Conservation (phyloP, 2,888 invertebrate genomes). For the Polydesmus complanatus region DNA sequence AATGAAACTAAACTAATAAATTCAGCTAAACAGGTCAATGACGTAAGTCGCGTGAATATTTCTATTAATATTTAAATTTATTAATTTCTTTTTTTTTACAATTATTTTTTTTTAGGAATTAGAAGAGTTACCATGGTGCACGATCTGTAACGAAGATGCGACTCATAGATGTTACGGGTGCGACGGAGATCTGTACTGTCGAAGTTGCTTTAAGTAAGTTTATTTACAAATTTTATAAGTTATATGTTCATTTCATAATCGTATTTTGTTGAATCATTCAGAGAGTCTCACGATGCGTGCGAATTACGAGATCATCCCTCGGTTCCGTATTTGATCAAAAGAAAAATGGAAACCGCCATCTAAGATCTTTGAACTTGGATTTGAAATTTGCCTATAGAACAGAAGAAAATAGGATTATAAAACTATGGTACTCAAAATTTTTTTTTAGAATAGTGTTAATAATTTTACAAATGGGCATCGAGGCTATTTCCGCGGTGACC, state of each 20-base stretch:
- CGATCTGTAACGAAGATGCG: conserved; percentile 72
- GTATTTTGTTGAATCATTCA: background rate
- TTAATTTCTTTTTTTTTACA: background rate
- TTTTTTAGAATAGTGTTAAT: background rate
- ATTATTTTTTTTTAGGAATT: conserved; percentile 11
- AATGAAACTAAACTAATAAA: background rate
- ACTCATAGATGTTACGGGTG: conserved; percentile 59
- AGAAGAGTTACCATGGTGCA: conserved; percentile 61
- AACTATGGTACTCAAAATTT: too few relatives aligned
- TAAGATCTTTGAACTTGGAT: conserved; percentile 15
- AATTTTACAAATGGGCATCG: conserved; percentile 73
- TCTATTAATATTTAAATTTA: background rate
- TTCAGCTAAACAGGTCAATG: background rate
- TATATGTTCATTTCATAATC: background rate
- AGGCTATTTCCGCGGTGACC: conserved; percentile 86
- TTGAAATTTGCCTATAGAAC: conserved; percentile 17
- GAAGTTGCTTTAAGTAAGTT: conserved; percentile 56
- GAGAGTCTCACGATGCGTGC: conserved; percentile 13
- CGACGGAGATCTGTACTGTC: conserved; percentile 64
- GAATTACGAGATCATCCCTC: conserved; percentile 11
- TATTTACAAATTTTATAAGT: background rate
- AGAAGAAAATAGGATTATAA: conserved; percentile 10
- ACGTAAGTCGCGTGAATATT: too few relatives aligned
- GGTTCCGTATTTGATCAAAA: conserved; percentile 15
- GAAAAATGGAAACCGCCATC: too few relatives aligned